Percentiles rank a stretch among this genome's conserved stretches.
phyloP scores from a whole-genome alignment of 2,113 vertebrate genomes.

The Setophaga coronata region DNA sequence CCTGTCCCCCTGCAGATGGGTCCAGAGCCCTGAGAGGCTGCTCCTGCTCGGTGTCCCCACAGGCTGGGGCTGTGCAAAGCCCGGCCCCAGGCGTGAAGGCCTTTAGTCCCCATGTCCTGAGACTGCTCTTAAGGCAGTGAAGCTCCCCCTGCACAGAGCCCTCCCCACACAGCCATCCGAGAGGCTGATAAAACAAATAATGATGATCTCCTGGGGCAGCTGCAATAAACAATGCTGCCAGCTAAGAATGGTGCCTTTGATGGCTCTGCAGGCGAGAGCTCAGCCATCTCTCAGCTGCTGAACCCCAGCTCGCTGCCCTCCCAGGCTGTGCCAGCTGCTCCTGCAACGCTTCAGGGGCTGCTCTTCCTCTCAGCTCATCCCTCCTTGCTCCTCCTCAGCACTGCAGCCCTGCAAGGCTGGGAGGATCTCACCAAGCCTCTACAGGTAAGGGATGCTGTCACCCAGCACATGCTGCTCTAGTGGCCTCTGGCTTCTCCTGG shows the following conservation, averaged over 20 bases:
- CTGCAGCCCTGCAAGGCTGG: no score
- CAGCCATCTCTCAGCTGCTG: not conserved
- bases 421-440: not conserved
- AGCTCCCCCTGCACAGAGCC: not conserved
- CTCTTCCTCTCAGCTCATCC: not conserved
- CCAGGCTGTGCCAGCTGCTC: not conserved
- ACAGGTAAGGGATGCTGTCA: not conserved
- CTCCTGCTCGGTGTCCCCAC: not conserved
- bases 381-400: not conserved
- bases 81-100: not conserved
- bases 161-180: not conserved
- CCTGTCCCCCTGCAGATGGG: not conserved
- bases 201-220: not conserved
- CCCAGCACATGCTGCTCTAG: not conserved
- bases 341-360: not conserved
- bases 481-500: not conserved
- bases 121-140: not conserved
- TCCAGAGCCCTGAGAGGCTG: not conserved
- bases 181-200: constrained; percentile 29
- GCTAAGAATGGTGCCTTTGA: constrained; percentile 8
- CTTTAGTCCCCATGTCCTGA: not conserved
- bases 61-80: not conserved
- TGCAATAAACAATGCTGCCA: not conserved
- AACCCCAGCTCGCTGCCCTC: not conserved
- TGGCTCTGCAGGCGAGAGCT: not conserved